Evolutionary conservation across 2,888 invertebrate species (phyloP).

Genomic region (Chironomus tentans): DNA sequence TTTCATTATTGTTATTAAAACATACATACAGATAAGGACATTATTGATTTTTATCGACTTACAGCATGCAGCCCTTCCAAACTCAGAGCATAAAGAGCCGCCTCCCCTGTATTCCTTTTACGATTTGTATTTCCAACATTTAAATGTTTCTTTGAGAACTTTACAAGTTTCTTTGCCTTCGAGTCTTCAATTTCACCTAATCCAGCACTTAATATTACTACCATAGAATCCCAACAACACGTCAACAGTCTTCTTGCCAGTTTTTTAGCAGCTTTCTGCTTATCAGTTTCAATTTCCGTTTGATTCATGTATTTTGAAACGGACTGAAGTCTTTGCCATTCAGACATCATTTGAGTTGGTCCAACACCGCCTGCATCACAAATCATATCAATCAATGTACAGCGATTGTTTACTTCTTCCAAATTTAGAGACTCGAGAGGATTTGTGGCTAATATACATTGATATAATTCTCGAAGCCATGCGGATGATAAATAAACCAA

Average conservation of each 20-base stretch:
- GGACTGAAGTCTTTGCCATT: conserved; percentile 76
- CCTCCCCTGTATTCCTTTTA: conserved; percentile 54
- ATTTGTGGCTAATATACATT: conserved; percentile 63
- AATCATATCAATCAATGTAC: conserved; percentile 42
- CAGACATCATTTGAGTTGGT: conserved; percentile 73
- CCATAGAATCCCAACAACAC: conserved; percentile 87
- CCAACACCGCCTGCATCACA: conserved; percentile 76
- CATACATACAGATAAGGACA: background rate
- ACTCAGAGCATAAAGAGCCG: conserved; percentile 70
- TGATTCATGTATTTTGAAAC: conserved; percentile 49
- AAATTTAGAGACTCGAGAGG: conserved; percentile 36
- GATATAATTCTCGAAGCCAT: conserved; percentile 89
- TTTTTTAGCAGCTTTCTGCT: conserved; percentile 70
- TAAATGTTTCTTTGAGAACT: conserved; percentile 47
- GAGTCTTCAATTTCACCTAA: conserved; percentile 47
- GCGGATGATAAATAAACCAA: conserved; percentile 86
- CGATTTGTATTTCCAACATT: conserved; percentile 41
- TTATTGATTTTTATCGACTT: conserved; percentile 30
- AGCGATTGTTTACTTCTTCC: conserved; percentile 38
- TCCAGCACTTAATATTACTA: conserved; percentile 75
- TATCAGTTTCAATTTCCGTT: conserved; percentile 54
- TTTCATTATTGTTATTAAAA: background rate
- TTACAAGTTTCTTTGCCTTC: conserved; percentile 49
- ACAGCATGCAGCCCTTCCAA: conserved; percentile 83
- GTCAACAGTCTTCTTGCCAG: conserved; percentile 69